A percentile compares a stretch with the other conserved stretches of the same genome.
Conservation (phyloP, 2,797 vertebrate species). For the Cossypha niveicapilla region DNA sequence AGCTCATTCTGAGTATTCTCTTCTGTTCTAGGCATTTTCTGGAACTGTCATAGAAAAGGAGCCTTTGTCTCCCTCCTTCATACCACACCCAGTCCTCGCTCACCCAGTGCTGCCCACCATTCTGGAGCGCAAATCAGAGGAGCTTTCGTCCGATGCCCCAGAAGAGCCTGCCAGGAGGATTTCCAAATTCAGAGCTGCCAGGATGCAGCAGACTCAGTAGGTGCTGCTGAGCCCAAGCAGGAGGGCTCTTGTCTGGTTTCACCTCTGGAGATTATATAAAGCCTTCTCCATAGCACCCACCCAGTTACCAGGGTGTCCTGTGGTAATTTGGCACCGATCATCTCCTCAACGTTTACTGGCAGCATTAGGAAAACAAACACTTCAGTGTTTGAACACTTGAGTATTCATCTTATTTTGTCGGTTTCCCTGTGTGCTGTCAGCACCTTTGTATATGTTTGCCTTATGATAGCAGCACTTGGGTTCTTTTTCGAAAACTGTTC, state of each 20-base stretch:
- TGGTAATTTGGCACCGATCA: constrained; percentile 31
- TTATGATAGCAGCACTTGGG: constrained; percentile 68
- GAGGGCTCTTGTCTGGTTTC: not conserved
- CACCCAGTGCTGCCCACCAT: constrained; percentile 88
- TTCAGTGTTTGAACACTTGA: constrained; percentile 54
- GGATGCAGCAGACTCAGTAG: constrained; percentile 85
- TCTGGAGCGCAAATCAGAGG: constrained; percentile 87
- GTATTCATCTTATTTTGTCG: constrained; percentile 56
- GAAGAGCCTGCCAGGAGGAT: constrained; percentile 79
- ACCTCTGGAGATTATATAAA: not conserved
- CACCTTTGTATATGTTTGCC: constrained; percentile 69
- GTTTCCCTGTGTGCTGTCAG: constrained; percentile 64
- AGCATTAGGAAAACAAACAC: constrained; percentile 29
- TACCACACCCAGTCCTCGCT: constrained; percentile 81
- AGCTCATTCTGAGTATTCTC: constrained; percentile 41
- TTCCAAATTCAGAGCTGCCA: constrained; percentile 94
- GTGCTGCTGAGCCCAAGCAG: not conserved
- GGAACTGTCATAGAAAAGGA: constrained; percentile 95
- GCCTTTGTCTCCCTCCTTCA: constrained; percentile 76
- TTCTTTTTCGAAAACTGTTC: constrained; percentile 70
- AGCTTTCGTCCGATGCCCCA: constrained; percentile 74
- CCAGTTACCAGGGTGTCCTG: not conserved
- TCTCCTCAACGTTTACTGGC: constrained; percentile 22
- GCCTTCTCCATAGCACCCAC: not conserved
- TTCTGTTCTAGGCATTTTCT: constrained; percentile 88